Conservation (phyloP, 2,888 invertebrate genomes). For the Spilarctia lutea region DNA sequence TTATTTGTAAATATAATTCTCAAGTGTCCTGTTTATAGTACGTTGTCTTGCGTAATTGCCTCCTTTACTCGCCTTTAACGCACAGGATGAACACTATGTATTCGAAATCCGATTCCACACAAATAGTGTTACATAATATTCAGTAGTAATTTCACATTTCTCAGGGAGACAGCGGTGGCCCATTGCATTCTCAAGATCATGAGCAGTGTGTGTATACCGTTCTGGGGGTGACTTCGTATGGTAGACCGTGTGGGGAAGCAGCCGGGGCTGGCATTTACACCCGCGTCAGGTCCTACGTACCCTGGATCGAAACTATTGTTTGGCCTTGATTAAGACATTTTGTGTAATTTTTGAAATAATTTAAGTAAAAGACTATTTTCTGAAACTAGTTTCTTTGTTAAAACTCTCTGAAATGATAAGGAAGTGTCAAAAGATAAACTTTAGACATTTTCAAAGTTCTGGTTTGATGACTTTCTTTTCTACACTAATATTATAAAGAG, state of each 20-base stretch:
- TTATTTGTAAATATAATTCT: no score
- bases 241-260: not conserved
- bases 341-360: not conserved
- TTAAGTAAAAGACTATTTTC: not conserved
- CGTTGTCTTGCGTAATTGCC: no score
- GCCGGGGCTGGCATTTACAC: slow-evolving; percentile 8
- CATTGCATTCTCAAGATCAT: not conserved
- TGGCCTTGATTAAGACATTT: slow-evolving; percentile 1
- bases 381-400: not conserved
- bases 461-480: no score
- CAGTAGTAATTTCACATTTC: not conserved
- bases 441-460: no score
- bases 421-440: no score
- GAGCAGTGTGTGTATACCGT: not conserved
- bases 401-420: not conserved
- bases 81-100: no score
- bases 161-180: slow-evolving; percentile 15
- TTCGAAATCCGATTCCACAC: no score
- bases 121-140: not conserved
- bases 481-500: no score
- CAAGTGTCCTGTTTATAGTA: no score
- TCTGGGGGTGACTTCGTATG: slow-evolving; percentile 9
- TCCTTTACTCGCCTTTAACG: no score
- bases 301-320: slow-evolving; percentile 7
- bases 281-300: slow-evolving; percentile 5